Evolutionary conservation across 2,888 invertebrate species (phyloP).

Genomic region (Tinea trinotella): DNA sequence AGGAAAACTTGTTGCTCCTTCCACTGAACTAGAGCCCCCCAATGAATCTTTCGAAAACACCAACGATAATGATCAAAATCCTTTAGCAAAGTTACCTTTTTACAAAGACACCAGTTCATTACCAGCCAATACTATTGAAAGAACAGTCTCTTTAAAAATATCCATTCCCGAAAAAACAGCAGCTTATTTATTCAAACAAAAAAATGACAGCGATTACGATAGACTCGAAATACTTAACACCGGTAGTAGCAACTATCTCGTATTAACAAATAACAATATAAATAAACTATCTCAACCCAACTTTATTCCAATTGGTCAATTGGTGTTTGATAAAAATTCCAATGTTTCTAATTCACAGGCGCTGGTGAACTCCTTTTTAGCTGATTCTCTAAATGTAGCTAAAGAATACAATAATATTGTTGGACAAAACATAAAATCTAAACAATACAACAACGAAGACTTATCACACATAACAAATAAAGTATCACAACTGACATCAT

Average conservation of each 20-base stretch:
- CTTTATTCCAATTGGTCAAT: conserved; percentile 52
- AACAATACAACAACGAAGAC: conserved; percentile 43
- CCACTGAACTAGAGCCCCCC: conserved; percentile 46
- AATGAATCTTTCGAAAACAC: conserved; percentile 29
- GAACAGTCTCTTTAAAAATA: conserved; percentile 61
- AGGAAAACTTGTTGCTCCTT: conserved; percentile 34
- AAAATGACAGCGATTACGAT: conserved; percentile 42
- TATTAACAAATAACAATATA: conserved; percentile 38
- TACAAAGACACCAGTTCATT: conserved; percentile 39
- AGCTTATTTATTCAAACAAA: conserved; percentile 47
- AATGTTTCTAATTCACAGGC: conserved; percentile 66
- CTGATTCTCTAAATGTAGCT: conserved; percentile 58
- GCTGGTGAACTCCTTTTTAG: conserved; percentile 57
- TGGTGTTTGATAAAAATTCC: conserved; percentile 44
- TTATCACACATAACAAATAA: conserved; percentile 43
- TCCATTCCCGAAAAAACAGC: conserved; percentile 60
- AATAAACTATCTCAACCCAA: conserved; percentile 31
- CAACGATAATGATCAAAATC: conserved; percentile 35
- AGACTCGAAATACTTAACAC: conserved; percentile 59
- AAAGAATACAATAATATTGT: conserved; percentile 53
- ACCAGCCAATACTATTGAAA: conserved; percentile 52
- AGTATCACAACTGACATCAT: conserved; percentile 53
- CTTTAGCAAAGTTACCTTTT: conserved; percentile 45
- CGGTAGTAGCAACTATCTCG: conserved; percentile 58
- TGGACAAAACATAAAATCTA: conserved; percentile 42